phyloP scores from a whole-genome alignment of 2,797 vertebrate genomes.

The Sebastes hopkinsi region DNA sequence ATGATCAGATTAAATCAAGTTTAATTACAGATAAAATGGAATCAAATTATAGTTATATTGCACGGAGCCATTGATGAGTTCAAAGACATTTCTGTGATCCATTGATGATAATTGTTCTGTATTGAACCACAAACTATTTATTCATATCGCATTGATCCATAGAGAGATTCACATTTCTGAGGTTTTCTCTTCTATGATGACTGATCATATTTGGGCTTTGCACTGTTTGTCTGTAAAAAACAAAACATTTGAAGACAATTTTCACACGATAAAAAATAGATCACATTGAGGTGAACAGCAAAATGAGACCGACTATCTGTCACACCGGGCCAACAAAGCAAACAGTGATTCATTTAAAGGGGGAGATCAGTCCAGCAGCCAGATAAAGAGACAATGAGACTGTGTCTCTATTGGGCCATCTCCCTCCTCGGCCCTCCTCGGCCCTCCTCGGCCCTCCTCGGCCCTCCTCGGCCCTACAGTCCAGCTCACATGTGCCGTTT shows the following conservation, averaged over 20 bases:
- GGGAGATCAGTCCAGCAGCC: background rate
- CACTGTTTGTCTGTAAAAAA: background rate
- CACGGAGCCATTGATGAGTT: background rate
- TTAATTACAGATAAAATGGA: background rate
- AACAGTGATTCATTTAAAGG: constrained; percentile 9
- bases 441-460: too few species aligned
- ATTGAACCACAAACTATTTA: background rate
- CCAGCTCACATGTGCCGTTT: constrained; percentile 41
- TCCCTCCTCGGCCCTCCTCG: too few species aligned
- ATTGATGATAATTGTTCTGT: too few species aligned
- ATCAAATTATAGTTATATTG: background rate
- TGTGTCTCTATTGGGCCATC: constrained; percentile 10
- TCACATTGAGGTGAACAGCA: background rate
- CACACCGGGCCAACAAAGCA: constrained; percentile 11
- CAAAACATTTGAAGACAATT: background rate
- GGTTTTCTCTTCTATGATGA: background rate
- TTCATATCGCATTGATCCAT: background rate
- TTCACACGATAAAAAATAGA: background rate
- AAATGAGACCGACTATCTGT: background rate
- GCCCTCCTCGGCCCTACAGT: background rate
- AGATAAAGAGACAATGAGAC: background rate
- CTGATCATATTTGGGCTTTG: background rate
- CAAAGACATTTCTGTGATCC: background rate
- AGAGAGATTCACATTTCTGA: background rate
- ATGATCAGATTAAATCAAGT: background rate